Evolutionary conservation across 1,140 invertebrate genomes (phyloP).

Genomic region (Frieseomelitta varia): DNA sequence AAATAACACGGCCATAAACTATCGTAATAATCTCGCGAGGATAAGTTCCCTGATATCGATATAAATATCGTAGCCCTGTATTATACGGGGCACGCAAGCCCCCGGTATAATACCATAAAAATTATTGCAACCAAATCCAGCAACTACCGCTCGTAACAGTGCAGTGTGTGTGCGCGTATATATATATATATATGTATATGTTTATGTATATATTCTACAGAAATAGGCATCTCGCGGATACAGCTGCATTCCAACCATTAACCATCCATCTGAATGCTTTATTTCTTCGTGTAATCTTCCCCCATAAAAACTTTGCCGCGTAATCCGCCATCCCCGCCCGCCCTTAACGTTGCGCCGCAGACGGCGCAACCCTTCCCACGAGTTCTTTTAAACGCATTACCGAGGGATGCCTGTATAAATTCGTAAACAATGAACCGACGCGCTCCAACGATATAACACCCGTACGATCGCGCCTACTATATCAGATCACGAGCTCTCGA

Average conservation of each 20-base stretch:
- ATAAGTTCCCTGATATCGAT: constrained; percentile 18
- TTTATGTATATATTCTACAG: not conserved
- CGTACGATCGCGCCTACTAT: too few relatives aligned
- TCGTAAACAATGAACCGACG: constrained; percentile 53
- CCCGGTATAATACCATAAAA: constrained; percentile 57
- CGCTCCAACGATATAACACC: not conserved
- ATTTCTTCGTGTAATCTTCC: constrained; percentile 53
- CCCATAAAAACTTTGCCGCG: constrained; percentile 53
- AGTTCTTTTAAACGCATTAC: constrained; percentile 53
- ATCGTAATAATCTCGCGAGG: constrained; percentile 8
- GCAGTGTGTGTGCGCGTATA: too few relatives aligned
- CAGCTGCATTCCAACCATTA: constrained; percentile 41
- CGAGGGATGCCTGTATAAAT: constrained; percentile 49
- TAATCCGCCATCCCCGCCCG: constrained; percentile 37
- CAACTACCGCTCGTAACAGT: not conserved
- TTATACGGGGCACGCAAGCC: constrained; percentile 30
- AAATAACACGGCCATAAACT: not conserved
- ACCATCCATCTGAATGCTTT: constrained; percentile 52
- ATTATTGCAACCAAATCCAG: constrained; percentile 36
- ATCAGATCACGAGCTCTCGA: not conserved
- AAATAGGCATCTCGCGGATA: not conserved
- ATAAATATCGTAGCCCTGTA: constrained; percentile 8
- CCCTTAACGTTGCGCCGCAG: constrained; percentile 44
- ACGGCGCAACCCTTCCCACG: constrained; percentile 6
- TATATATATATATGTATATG: too few relatives aligned